Conservation (phyloP, 2,888 invertebrate genomes). For the Pilophorus perplexus region DNA sequence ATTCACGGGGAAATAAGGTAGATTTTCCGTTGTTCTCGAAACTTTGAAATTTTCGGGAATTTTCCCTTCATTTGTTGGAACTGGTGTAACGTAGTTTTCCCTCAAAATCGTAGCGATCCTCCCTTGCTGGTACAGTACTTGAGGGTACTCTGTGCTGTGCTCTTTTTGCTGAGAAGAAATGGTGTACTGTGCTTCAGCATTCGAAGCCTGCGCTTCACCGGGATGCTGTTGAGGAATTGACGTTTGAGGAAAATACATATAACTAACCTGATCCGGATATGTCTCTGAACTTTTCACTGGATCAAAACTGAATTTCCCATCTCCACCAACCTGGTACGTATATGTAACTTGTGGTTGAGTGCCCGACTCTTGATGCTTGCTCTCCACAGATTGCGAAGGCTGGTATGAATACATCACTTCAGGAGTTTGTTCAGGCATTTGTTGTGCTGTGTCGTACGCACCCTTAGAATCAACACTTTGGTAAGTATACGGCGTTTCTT, state of each 20-base stretch:
- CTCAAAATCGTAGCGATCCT: not conserved
- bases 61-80: not conserved
- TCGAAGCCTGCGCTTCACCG: not conserved
- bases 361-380: not conserved
- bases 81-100: not conserved
- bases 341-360: not conserved
- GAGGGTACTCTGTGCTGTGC: conserved; percentile 1
- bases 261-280: conserved; percentile 6
- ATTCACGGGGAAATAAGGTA: not conserved
- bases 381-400: not conserved
- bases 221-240: not conserved
- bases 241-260: conserved; percentile 28
- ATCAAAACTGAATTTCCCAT: not conserved
- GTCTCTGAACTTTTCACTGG: not conserved
- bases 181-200: not conserved
- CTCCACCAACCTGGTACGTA: not conserved
- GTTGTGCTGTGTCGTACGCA: not conserved
- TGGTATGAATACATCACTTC: conserved; percentile 7
- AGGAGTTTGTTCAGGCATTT: not conserved
- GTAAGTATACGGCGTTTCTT: not conserved
- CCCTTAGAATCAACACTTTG: not conserved
- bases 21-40: conserved; percentile 12
- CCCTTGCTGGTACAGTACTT: conserved; percentile 19
- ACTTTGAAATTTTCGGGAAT: conserved; percentile 23
- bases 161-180: conserved; percentile 6